Base-by-base conservation (phyloP, 2,113 vertebrate species). In the Cinclus cinclus region DNA sequence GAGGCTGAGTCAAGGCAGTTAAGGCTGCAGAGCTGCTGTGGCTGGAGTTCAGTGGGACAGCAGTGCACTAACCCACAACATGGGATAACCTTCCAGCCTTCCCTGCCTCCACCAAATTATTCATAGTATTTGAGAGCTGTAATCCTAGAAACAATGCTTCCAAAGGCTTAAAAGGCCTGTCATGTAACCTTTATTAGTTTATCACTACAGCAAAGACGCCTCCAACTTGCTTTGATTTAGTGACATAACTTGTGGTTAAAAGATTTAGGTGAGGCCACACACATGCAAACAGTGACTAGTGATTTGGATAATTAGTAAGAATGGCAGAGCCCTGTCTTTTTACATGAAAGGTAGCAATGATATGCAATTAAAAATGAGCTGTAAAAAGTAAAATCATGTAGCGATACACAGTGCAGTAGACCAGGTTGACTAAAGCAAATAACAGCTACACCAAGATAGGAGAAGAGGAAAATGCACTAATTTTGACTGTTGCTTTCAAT, bases 271-370 rank as follows among this genome's bases (percentile, higher is more conserved):
- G 79, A 98, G 97, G 97, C 97, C 97, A 97, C 97, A 97, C 97
- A 97, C 94, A 46, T 83, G 89, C 91, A 95, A 95, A 92, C 95
- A 78, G 89, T 20, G 71, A 97, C 96, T 97, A 71, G 96, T 82
- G 94, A 97, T 97, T 97, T 95, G 95, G 96, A 97, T 98, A 98
- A 98, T 98, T 98, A 98, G 97, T 93, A 95, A 94, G 89, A 97
- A 97, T 95, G 93, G 97, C 94, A 97, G 93, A 96, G 91, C 85
- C 89, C 94, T 98, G 97, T 97, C 97, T 97, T 96, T 97, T 96
- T 97, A 97, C 81, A 96, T 95, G 97, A 94, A 96, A 95, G 81
- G 95, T 96, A 97, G 92, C 94, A 90, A 94, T 97, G 98, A 98
- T 97, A 95, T 79, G 95, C 96, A 98, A 98, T 98, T 98, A 98